Percentiles rank a stretch among this genome's conserved stretches.
These are phyloP conservation scores for Hydriomena furcata DNA, from an alignment of 2,888 invertebrate species.

Conservation along the genomic window DNA sequence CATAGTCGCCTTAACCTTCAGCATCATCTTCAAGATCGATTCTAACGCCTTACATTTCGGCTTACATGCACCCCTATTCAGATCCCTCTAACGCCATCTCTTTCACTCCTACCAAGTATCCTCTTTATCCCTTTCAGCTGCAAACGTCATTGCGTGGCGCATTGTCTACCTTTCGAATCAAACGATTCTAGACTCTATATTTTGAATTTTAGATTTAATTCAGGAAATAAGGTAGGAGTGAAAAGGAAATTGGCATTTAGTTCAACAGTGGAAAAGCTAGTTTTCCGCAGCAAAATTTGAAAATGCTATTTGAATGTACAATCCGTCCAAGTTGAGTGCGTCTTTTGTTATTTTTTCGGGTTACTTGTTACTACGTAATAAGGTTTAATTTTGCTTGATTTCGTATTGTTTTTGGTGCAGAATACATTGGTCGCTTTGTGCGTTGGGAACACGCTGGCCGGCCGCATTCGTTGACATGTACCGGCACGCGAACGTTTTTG, in stretches of 20 bases:
- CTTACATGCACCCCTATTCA: constrained; percentile 73
- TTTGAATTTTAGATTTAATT: constrained; percentile 44
- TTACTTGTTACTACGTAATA: constrained; percentile 33
- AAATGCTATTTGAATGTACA: constrained; percentile 70
- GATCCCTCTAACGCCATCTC: constrained; percentile 60
- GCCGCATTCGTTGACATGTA: constrained; percentile 77
- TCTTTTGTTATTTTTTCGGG: neutral
- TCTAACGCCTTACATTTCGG: constrained; percentile 55
- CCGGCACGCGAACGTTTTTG: constrained; percentile 80
- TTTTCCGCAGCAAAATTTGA: constrained; percentile 77
- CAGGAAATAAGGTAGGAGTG: constrained; percentile 37
- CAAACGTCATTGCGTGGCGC: constrained; percentile 82
- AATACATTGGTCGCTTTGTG: constrained; percentile 55
- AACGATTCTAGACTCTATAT: constrained; percentile 47
- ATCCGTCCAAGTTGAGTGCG: constrained; percentile 45
- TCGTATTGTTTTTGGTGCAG: constrained; percentile 37
- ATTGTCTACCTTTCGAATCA: constrained; percentile 61
- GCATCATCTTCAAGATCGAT: constrained; percentile 76
- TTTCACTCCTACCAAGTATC: constrained; percentile 44
- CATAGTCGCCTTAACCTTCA: constrained; percentile 38
- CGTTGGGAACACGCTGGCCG: constrained; percentile 59
- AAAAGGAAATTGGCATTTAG: constrained; percentile 82
- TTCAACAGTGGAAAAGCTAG: constrained; percentile 78
- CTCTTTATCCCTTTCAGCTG: constrained; percentile 54
- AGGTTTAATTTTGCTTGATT: constrained; percentile 40